Evolutionary conservation across 2,113 vertebrate species (phyloP), one percentile per base, ranked within the genome.

Genomic region (Myrmecophaga tridactyla): DNA sequence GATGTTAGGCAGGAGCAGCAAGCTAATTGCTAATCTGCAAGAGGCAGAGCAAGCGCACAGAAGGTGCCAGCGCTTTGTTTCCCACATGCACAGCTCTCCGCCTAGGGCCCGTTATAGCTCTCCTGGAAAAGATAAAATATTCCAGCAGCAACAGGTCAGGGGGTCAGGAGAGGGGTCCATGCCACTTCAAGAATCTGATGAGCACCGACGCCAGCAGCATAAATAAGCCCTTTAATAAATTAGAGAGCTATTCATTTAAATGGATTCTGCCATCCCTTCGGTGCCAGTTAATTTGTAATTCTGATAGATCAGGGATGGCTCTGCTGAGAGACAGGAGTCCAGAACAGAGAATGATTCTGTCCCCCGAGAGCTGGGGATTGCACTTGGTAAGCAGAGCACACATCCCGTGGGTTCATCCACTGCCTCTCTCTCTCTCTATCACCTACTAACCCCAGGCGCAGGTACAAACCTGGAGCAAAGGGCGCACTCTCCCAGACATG

Each of bases 241-340:
- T 94, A 97, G 97, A 98, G 87, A 94, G 97, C 69, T 48, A 94
- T 97, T 98, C 96, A 98, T 96, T 98, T 96, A 97, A 97, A 98
- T 96, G 95, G 97, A 97, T 98, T 96, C 97, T 89, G 97, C 96
- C 43, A 60, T 96, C 90, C 96, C 96, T 83, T 95, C 0, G 1
- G 92, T 97, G 98, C 97, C 97, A 98, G 97, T 97, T 98, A 96
- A 98, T 98, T 98, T 98, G 98, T 98, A 98, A 98, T 98, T 98
- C 97, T 97, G 97, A 98, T 94, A 95, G 96, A 98, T 97, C 97
- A 92, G 96, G 93, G 73, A 97, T 92, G 92, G 92, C 96, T 97
- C 97, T 96, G 92, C 97, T 78, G 95, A 96, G 96, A 98, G 98
- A 96, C 88, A 86, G 70, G 93, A 97, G 96, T 97, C 97, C 98